Evolutionary conservation across 2,888 invertebrate genomes (phyloP), one percentile per base, ranked within the genome.

Genomic region (Chirona hameri): DNA sequence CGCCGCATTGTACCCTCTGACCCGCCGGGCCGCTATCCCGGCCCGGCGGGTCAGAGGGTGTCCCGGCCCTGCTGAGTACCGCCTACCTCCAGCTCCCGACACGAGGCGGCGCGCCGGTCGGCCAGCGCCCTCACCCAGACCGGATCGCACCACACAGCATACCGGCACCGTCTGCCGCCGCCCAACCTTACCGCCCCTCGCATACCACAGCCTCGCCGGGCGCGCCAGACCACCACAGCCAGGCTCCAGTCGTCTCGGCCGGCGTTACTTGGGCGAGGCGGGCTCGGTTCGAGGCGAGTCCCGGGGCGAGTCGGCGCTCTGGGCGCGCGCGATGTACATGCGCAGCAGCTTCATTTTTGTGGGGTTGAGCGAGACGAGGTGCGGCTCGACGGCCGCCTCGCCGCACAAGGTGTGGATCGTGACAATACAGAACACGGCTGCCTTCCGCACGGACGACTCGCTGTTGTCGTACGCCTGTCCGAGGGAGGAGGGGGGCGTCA

Each of bases 351-450:
- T 93, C 87, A 94, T 91, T 90, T 98, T 98, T 90, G 96, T 96
- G 86, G 95, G 94, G 86, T 94, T 94, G 82, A 99, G 90, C 80
- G 92, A 91, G 79, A 91, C 91, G 83, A 98, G 91, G 87, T 95
- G 94, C 4, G 95, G 95, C 60, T 92, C 91, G 88, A 98, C 91
- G 72, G 92, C 90, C 46, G 94, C 94, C 87, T 97, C 96, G 0
- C 98, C 98, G 15, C 97, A 93, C 72, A 93, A 93, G 87, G 94
- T 91, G 87, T 98, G 95, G 86, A 98, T 92, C 80, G 96, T 95
- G 9, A 99, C 98, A 92, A 99, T 96, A 87, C 98, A 98, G 90
- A 99, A 98, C 29, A 98, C 97, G 21, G 97, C 95, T 86, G 97
- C 96, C 88, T 99, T 99, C 81, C 99, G 92, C 48, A 99, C 96